Conservation (phyloP, 2,113 vertebrate genomes). For the Campylorhamphus procurvoides region DNA sequence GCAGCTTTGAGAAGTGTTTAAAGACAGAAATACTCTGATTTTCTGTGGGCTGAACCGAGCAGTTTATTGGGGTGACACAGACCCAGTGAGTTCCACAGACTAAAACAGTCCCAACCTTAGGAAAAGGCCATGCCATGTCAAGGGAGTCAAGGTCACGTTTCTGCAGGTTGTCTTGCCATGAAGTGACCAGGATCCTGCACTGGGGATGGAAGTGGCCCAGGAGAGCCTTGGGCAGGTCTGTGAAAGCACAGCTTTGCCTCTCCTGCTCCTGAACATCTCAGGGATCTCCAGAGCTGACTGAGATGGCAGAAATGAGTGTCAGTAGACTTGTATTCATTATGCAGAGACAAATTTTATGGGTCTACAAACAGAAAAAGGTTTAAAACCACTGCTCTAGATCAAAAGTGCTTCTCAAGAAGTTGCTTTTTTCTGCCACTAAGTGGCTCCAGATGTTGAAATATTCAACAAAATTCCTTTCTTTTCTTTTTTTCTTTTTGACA, state of each 20-base stretch:
- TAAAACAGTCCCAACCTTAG: not conserved
- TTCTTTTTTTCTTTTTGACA: not conserved
- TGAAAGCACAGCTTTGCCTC: not conserved
- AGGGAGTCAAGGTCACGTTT: not conserved
- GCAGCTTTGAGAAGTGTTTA: not conserved
- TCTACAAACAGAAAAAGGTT: conserved; percentile 28
- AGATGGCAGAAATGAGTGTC: not conserved
- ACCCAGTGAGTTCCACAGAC: not conserved
- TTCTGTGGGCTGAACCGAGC: not conserved
- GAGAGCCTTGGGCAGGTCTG: not conserved
- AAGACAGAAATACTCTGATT: not conserved
- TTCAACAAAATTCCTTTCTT: conserved; percentile 55
- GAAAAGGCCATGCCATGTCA: rapidly evolving
- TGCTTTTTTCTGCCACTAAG: conserved; percentile 68
- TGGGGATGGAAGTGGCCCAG: not conserved
- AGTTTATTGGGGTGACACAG: not conserved
- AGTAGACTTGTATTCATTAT: not conserved
- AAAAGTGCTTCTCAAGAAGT: conserved; percentile 58
- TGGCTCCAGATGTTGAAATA: conserved; percentile 76
- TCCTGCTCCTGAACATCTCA: not conserved
- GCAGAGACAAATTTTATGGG: not conserved
- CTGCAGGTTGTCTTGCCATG: not conserved
- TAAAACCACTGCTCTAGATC: conserved; percentile 12
- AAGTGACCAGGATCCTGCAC: not conserved
- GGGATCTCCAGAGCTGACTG: not conserved